These are phyloP conservation scores for Vulpes lagopus DNA, from an alignment of 2,113 vertebrate genomes.

Conservation along the genomic window DNA sequence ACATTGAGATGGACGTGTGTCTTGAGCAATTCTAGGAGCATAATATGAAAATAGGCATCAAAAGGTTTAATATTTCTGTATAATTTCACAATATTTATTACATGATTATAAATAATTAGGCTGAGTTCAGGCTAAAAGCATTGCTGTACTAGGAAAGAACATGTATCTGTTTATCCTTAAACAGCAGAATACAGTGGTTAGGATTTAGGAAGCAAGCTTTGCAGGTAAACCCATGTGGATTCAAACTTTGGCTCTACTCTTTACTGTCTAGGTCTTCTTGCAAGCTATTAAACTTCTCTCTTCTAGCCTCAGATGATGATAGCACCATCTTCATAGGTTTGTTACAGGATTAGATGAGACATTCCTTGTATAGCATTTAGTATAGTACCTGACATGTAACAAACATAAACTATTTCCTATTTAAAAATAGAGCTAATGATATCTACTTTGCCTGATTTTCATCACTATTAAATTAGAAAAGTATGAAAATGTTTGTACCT, in stretches of 20 bases:
- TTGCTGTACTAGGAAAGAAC: slow-evolving; percentile 20
- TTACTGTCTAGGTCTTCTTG: not conserved
- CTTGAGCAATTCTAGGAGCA: not conserved
- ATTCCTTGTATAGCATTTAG: not conserved
- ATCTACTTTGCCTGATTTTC: not conserved
- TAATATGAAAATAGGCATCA: slow-evolving; percentile 50
- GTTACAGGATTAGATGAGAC: not conserved
- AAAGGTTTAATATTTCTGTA: slow-evolving; percentile 61
- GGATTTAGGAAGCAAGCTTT: not conserved
- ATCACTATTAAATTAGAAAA: not conserved
- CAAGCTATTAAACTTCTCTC: not conserved
- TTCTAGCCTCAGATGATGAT: not conserved
- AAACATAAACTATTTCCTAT: not conserved
- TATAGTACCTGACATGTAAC: not conserved
- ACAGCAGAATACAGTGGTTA: not conserved
- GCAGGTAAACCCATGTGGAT: not conserved
- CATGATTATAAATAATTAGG: slow-evolving; percentile 69
- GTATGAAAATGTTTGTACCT: slow-evolving; percentile 50
- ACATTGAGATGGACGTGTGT: not conserved
- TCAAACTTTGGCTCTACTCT: not conserved
- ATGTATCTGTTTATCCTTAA: slow-evolving; percentile 47
- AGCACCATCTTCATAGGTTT: not conserved
- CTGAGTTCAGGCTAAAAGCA: slow-evolving; percentile 54
- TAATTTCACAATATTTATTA: slow-evolving; percentile 70
- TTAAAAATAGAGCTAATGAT: not conserved